Percentiles rank a stretch among this genome's conserved stretches.
Conservation (phyloP, 2,797 vertebrate genomes). For the Acanthornis magna region DNA sequence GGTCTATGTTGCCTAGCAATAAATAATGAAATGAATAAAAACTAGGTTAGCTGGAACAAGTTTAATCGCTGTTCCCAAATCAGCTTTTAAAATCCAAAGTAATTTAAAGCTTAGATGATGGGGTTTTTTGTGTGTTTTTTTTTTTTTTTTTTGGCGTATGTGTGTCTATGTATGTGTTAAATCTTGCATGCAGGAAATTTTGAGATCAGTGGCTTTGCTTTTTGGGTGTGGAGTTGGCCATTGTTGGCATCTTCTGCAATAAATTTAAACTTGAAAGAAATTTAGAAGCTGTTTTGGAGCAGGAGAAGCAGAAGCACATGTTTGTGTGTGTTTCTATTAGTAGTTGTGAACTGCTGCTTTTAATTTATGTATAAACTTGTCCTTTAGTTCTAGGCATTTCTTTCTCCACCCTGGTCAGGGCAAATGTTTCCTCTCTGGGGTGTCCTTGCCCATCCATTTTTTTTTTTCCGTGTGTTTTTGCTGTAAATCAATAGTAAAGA, state of each 20-base stretch:
- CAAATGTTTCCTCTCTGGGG: slow-evolving; percentile 14
- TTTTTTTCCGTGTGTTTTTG: background rate
- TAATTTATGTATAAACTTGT: slow-evolving; percentile 26
- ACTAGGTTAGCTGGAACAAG: slow-evolving; percentile 66
- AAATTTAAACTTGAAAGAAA: slow-evolving; percentile 44
- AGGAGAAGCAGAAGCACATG: slow-evolving; percentile 50
- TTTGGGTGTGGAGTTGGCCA: slow-evolving; percentile 30
- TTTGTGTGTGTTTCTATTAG: slow-evolving; percentile 45
- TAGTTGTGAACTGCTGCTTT: slow-evolving; percentile 52
- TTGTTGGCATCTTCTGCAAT: slow-evolving; percentile 45
- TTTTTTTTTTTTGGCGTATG: background rate
- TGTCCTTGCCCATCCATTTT: background rate
- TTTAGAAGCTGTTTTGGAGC: slow-evolving; percentile 11
- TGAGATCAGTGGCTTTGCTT: slow-evolving; percentile 24
- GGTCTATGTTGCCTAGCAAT: slow-evolving; percentile 64
- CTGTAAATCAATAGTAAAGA: slow-evolving; percentile 13
- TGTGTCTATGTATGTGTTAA: background rate
- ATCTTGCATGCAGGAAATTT: slow-evolving; percentile 9
- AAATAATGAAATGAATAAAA: slow-evolving; percentile 67
- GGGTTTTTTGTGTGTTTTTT: background rate
- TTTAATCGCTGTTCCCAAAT: slow-evolving; percentile 61
- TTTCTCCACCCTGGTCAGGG: background rate
- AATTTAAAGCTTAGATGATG: slow-evolving; percentile 54
- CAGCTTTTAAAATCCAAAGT: slow-evolving; percentile 63
- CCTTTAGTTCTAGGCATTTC: slow-evolving; percentile 11